Conservation (phyloP, 2,888 invertebrate genomes). For the Drosophila mayaguana region DNA sequence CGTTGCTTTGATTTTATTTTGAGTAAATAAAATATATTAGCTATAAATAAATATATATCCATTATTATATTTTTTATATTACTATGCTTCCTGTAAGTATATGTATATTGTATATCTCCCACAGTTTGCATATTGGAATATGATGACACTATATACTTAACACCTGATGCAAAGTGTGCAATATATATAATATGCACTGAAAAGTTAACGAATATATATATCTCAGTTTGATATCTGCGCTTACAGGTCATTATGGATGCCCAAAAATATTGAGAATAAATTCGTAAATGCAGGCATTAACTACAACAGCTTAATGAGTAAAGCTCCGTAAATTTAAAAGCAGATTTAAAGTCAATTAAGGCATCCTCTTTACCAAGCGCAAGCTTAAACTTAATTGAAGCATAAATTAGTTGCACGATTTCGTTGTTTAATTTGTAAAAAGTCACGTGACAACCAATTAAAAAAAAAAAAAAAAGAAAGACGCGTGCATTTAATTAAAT, state of each 20-base stretch:
- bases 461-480: not conserved
- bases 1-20: too few species aligned
- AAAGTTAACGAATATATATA: not conserved
- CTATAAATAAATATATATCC: too few species aligned
- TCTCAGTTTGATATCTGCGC: not conserved
- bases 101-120: not conserved
- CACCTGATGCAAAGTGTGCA: too few species aligned
- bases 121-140: too few species aligned
- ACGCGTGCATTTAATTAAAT: not conserved
- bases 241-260: not conserved
- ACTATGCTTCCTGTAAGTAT: too few species aligned
- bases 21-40: too few species aligned
- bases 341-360: constrained; percentile 2
- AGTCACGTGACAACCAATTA: not conserved
- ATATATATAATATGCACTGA: too few species aligned
- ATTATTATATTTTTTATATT: too few species aligned
- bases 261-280: not conserved
- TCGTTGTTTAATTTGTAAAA: not conserved
- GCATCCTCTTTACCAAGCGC: not conserved
- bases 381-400: constrained; percentile 11
- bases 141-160: too few species aligned
- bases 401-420: constrained; percentile 7
- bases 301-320: not conserved
- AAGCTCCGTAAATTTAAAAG: not conserved
- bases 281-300: not conserved